Base-by-base conservation (phyloP, 2,888 invertebrate species). In the Eledona agricola region DNA sequence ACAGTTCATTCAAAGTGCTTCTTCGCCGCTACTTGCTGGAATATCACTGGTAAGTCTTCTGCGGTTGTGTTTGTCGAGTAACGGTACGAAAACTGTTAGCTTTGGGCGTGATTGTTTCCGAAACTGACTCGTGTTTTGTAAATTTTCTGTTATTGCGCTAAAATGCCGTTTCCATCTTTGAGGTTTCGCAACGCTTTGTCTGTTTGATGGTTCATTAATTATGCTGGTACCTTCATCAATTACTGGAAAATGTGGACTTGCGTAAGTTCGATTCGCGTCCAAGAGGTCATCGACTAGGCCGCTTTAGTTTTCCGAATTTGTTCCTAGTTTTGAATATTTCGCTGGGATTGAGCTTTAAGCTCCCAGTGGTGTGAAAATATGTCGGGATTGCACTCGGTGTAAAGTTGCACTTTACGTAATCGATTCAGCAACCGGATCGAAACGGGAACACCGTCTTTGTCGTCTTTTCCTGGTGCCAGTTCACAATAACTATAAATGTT, bases 1-100 rank as follows among this genome's bases (percentile, higher is more conserved):
- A 58, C 65, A 71, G 72, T 70, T 70, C 66, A 67, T 70, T 69
- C 62, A 60, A 64, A 67, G 71, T 72, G 72, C 58, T 65, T 64
- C 67, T 66, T 67, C 63, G 58, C 63, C 56, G 65, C 57, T 52
- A 53, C 58, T 60, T 60, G 58, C 61, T 62, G 58, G 59, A 64
- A 58, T 54, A 56, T 43, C 35, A 59, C 62, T 61, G 68, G 68
- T 68, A 62, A 68, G 67, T 66, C 15, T 23, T 35, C 22, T 22
- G 10, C 23, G 10, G 29, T 29, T 47, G 43, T 50, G 43, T 40
- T 22, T 40, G 15, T 29, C 15, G 12, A 12, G 9, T 32, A 46
- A 35, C 47, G 52, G 51, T 45, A 29, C 26, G 22, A 43, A 38
- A 45, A 45, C 45, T 31, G 45, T 29, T 37, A 47, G 17, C 5